Conservation (phyloP, 2,888 invertebrate genomes). For the Cataglyphis cursor region DNA sequence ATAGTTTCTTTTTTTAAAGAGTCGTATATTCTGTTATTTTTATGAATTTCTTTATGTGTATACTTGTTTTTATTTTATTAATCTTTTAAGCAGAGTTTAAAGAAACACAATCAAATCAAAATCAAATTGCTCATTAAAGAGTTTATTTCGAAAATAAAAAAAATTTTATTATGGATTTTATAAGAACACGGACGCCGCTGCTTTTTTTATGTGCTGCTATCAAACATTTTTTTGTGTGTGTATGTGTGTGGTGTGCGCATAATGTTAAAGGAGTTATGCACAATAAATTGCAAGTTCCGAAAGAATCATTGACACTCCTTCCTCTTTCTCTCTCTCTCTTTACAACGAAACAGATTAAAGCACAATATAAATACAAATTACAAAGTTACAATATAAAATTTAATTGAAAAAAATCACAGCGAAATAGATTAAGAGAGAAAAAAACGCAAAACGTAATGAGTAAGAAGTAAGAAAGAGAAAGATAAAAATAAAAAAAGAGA, state of each 20-base stretch:
- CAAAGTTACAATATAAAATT: not conserved
- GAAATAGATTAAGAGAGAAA: not conserved
- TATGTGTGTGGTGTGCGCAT: too few relatives aligned
- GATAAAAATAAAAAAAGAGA: not conserved
- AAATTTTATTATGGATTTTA: not conserved
- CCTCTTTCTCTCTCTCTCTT: not conserved
- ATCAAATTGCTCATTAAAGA: not conserved
- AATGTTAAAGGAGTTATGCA: conserved; percentile 13
- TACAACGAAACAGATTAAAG: not conserved
- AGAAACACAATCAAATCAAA: not conserved
- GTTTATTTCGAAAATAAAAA: not conserved
- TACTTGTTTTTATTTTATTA: conserved; percentile 7
- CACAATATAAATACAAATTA: not conserved
- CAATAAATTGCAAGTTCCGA: conserved; percentile 3
- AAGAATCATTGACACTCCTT: not conserved
- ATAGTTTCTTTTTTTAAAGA: not conserved
- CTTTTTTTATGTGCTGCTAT: not conserved
- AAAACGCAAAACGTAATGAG: not conserved
- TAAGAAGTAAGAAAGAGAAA: not conserved
- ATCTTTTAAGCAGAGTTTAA: not conserved
- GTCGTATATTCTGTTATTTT: not conserved
- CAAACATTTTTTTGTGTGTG: not conserved
- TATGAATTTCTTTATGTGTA: conserved; percentile 4
- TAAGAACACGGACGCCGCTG: not conserved
- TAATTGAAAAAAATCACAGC: not conserved